Conservation (phyloP, 2,113 vertebrate species). For the Orycteropus afer region DNA sequence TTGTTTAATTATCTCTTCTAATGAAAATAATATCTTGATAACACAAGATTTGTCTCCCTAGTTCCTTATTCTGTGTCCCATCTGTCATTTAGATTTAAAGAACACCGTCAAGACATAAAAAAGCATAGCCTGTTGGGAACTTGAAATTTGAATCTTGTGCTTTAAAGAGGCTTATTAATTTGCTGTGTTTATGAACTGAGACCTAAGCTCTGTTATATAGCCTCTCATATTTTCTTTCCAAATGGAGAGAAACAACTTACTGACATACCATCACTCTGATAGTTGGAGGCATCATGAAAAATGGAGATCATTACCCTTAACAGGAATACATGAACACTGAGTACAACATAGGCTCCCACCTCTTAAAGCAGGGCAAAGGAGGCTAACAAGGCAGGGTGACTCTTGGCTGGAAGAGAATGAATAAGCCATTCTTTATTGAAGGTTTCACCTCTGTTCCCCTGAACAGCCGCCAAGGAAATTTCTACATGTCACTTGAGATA, state of each 20-base stretch:
- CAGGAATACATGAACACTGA: constrained; percentile 67
- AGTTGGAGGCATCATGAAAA: constrained; percentile 58
- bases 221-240: constrained; percentile 52
- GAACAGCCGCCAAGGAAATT: constrained; percentile 69
- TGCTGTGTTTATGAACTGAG: constrained; percentile 55
- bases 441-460: constrained; percentile 67
- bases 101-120: constrained; percentile 41
- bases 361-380: constrained; percentile 9
- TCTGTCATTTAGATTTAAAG: constrained; percentile 63
- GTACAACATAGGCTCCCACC: constrained; percentile 5
- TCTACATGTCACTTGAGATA: constrained; percentile 58
- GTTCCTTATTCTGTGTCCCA: constrained; percentile 15
- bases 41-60: not conserved
- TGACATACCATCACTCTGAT: constrained; percentile 51
- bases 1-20: constrained; percentile 19
- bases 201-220: not conserved
- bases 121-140: not conserved
- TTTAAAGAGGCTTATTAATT: constrained; percentile 59
- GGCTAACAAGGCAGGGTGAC: constrained; percentile 54
- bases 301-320: constrained; percentile 67
- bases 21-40: not conserved
- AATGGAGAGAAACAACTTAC: constrained; percentile 48
- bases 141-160: constrained; percentile 52
- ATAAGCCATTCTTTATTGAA: constrained; percentile 73
- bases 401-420: constrained; percentile 1